phyloP scores from a whole-genome alignment of 2,888 invertebrate genomes.

The Melinaea menophilus region DNA sequence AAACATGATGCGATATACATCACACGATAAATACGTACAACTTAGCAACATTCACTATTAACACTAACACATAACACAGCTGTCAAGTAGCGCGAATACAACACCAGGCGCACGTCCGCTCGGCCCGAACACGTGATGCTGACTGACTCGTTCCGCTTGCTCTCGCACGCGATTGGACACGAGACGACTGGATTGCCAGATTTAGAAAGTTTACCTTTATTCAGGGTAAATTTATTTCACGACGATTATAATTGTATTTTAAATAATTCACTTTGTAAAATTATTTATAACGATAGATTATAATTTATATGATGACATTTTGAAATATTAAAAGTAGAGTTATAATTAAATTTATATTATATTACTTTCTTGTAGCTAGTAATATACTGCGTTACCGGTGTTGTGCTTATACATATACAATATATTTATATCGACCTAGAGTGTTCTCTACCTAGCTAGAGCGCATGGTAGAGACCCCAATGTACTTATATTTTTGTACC shows the following conservation, averaged over 20 bases:
- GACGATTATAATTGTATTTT: neutral
- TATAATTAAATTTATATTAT: neutral
- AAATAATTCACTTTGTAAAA: too few species aligned
- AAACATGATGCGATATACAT: slow-evolving; percentile 40
- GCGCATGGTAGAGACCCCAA: neutral
- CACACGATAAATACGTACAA: slow-evolving; percentile 48
- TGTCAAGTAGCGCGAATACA: slow-evolving; percentile 72
- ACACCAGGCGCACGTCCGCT: slow-evolving; percentile 54
- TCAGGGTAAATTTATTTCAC: slow-evolving; percentile 32
- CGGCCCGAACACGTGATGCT: slow-evolving; percentile 70
- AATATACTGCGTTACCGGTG: too few species aligned
- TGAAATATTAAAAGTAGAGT: neutral
- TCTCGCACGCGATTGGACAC: slow-evolving; percentile 43
- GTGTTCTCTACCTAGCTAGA: too few species aligned
- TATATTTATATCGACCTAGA: too few species aligned
- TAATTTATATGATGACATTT: neutral
- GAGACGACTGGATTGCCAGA: slow-evolving; percentile 55
- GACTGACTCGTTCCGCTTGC: slow-evolving; percentile 64
- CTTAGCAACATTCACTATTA: slow-evolving; percentile 59
- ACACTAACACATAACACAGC: slow-evolving; percentile 67
- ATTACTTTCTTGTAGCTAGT: too few species aligned
- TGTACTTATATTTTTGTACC: neutral
- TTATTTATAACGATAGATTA: too few species aligned
- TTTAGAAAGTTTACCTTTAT: slow-evolving; percentile 45
- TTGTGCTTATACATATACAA: too few species aligned